Evolutionary conservation across 2,797 vertebrate species (phyloP).

Genomic region (Scyliorhinus canicula): DNA sequence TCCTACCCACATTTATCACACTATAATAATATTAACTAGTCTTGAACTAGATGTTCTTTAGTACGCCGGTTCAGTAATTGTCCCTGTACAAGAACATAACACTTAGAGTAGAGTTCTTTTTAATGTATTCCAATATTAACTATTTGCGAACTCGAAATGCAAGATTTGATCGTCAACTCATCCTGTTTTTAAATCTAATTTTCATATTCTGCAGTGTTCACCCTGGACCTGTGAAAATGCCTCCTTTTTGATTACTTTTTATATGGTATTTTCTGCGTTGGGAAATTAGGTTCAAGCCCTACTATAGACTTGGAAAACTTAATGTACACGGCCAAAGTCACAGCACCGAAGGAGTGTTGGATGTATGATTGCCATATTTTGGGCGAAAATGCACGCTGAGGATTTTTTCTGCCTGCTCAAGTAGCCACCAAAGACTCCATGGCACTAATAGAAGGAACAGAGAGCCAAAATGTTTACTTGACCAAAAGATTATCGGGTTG

Average conservation of each 20-base stretch:
- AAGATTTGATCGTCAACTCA: neutral
- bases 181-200: neutral
- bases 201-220: neutral
- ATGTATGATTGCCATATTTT: neutral
- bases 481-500: neutral
- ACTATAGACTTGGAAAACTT: neutral
- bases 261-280: neutral
- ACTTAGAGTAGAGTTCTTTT: neutral
- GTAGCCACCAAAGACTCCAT: neutral
- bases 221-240: neutral
- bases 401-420: neutral
- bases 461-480: neutral
- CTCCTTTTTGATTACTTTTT: neutral
- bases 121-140: slow-evolving; percentile 2
- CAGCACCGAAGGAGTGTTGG: neutral
- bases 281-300: neutral
- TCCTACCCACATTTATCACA: too few species aligned
- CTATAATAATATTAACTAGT: too few species aligned
- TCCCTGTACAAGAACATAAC: too few species aligned
- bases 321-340: too few species aligned
- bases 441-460: neutral
- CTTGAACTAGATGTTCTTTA: too few species aligned
- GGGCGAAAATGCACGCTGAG: neutral
- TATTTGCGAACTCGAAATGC: neutral
- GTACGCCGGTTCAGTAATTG: too few species aligned